Percentiles rank a stretch among this genome's conserved stretches.
These are phyloP conservation scores for Halichoeres trimaculatus DNA, from an alignment of 2,113 vertebrate genomes.

Conservation along the genomic window DNA sequence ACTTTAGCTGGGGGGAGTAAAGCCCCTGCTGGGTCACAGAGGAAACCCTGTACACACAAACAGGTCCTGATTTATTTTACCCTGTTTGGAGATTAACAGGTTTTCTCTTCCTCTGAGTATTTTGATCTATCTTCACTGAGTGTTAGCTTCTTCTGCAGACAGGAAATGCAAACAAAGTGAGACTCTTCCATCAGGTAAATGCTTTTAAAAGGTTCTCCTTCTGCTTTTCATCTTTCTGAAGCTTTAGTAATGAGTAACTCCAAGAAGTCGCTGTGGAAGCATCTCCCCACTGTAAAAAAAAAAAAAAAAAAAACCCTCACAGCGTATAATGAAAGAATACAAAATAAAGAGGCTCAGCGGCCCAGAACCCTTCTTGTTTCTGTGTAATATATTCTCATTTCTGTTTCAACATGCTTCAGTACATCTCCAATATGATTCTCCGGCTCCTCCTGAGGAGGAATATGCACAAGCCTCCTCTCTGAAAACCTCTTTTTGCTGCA, in stretches of 20 bases:
- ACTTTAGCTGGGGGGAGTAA: too few relatives aligned
- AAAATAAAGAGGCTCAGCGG: slow-evolving; percentile 5
- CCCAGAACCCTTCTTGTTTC: slow-evolving; percentile 26
- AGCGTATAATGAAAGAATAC: neutral
- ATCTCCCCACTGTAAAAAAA: slow-evolving; percentile 7
- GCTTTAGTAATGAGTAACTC: neutral
- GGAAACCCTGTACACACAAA: too few relatives aligned
- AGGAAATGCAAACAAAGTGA: too few relatives aligned
- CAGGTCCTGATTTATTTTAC: too few relatives aligned
- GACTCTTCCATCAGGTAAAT: too few relatives aligned
- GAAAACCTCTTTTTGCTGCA: slow-evolving; percentile 56
- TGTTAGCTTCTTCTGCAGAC: too few relatives aligned
- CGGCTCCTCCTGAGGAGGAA: slow-evolving; percentile 32
- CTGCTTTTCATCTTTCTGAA: neutral
- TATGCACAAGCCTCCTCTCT: slow-evolving; percentile 34
- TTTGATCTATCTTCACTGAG: too few relatives aligned
- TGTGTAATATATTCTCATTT: slow-evolving; percentile 72
- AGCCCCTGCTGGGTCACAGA: too few relatives aligned
- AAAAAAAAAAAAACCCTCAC: neutral
- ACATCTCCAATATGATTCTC: slow-evolving; percentile 56
- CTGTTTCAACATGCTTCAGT: slow-evolving; percentile 62
- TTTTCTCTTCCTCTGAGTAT: too few relatives aligned
- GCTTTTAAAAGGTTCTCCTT: neutral
- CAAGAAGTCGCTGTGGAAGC: neutral
- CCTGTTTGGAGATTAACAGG: too few relatives aligned